phyloP scores from a whole-genome alignment of 1,140 invertebrate species.

The Trichonephila inaurata region DNA sequence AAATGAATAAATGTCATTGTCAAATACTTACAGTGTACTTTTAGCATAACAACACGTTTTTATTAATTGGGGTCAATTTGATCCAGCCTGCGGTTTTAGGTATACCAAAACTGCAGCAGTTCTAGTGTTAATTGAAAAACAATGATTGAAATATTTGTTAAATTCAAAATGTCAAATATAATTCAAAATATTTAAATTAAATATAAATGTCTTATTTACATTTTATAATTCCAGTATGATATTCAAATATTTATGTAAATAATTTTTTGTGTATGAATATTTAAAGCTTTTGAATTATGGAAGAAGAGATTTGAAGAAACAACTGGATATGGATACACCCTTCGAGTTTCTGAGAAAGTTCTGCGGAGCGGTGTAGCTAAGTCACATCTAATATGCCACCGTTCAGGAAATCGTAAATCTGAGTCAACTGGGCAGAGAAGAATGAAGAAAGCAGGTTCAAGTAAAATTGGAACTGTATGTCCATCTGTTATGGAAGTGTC shows the following conservation, averaged over 20 bases:
- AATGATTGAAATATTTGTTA: too few species aligned
- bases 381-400: slow-evolving; percentile 63
- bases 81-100: too few species aligned
- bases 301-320: slow-evolving; percentile 48
- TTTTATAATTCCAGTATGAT: not conserved
- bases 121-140: too few species aligned
- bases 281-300: slow-evolving; percentile 66
- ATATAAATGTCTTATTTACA: too few species aligned
- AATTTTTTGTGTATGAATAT: not conserved
- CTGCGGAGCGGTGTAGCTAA: slow-evolving; percentile 44
- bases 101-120: too few species aligned
- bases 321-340: slow-evolving; percentile 46
- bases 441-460: slow-evolving; percentile 30
- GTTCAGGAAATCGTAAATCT: slow-evolving; percentile 51
- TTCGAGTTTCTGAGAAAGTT: slow-evolving; percentile 46
- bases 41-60: too few species aligned
- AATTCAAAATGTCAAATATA: too few species aligned
- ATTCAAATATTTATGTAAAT: not conserved
- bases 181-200: too few species aligned
- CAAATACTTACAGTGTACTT: too few species aligned
- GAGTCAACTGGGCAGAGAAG: not conserved
- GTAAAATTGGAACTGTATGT: slow-evolving; percentile 65
- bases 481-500: slow-evolving; percentile 65
- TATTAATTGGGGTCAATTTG: too few species aligned
- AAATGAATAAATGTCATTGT: too few species aligned